Conservation (phyloP, 2,113 vertebrate genomes). For the Verasper variegatus region DNA sequence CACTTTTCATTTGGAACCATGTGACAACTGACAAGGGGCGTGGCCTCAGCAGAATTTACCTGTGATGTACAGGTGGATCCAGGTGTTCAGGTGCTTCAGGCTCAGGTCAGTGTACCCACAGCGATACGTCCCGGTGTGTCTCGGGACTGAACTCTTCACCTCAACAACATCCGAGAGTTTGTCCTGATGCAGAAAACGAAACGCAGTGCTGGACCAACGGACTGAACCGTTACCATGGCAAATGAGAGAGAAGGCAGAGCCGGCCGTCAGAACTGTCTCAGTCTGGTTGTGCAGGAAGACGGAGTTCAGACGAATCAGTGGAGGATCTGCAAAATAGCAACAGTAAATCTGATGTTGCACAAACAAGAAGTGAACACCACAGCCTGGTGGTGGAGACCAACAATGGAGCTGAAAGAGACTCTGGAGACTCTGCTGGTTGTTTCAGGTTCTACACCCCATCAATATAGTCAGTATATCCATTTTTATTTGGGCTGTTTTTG, state of each 20-base stretch:
- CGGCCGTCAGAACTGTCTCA: conserved; percentile 31
- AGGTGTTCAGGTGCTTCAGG: conserved; percentile 50
- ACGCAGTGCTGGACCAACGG: conserved; percentile 41
- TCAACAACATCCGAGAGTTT: background rate
- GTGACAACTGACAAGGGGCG: no score
- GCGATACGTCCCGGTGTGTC: conserved; percentile 73
- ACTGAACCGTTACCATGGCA: conserved; percentile 60
- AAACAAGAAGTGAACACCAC: background rate
- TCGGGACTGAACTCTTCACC: background rate
- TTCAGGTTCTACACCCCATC: no score
- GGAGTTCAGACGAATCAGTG: conserved; percentile 63
- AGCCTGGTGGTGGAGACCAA: background rate
- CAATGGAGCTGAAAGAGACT: background rate
- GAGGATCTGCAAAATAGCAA: conserved; percentile 48
- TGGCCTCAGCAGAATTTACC: conserved; percentile 46
- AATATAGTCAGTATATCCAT: no score
- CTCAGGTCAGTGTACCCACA: conserved; percentile 60
- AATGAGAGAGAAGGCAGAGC: conserved; percentile 45
- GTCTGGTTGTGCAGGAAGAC: conserved; percentile 20
- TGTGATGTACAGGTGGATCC: conserved; percentile 76
- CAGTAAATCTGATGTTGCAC: background rate
- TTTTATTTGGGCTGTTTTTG: no score
- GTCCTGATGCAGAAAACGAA: rapidly evolving
- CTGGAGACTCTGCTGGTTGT: no score
- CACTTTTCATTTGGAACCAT: no score